Evolutionary conservation across 2,113 vertebrate genomes (phyloP), one percentile per base, ranked within the genome.

Genomic region (Macquaria ambigua): DNA sequence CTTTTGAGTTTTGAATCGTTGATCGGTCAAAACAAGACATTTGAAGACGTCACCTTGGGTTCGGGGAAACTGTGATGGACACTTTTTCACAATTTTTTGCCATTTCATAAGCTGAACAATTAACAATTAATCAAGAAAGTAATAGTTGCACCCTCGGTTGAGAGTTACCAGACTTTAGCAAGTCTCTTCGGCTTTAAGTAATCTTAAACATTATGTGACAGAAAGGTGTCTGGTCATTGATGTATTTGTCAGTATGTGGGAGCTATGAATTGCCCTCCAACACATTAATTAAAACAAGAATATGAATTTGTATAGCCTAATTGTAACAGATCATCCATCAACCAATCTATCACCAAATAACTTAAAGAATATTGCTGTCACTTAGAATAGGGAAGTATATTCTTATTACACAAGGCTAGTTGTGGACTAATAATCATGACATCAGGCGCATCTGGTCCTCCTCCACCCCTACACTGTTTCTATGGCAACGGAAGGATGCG

Each of bases 401-500:
- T 28, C 9, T 9, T 18, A 8, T 21, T 39, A 20, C 15, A 39
- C 31, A 20, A 39, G n/a, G 8, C 2, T 8, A 58, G 28, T 16
- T 48, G 41, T 37, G 10, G 31, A 39, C 0, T 5, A 64, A 18
- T 16, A 28, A 28, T 21, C 3, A 9, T 43, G 16, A 58, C 11
- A 37, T 39, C 12, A 21, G 37, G 39, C 43, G 39, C 43, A 70
- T 8, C 14, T 3, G 14, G 28, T 56, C 63, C 53, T 66, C 25
- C 16, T 63, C 28, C 58, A 3, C 3, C 21, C 18, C 2, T 8
- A 23, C 34, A 21, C 16, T 67, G 83, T 70, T 80, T 62, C 71
- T 23, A 76, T 80, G 48, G 56, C 64, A 85, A 85, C 71, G 20
- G 34, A 4, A 28, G 43, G 56, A 62, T 39, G 58, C 28, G 0